Evolutionary conservation across 2,113 vertebrate species (phyloP).

Genomic region (Ellobius talpinus): DNA sequence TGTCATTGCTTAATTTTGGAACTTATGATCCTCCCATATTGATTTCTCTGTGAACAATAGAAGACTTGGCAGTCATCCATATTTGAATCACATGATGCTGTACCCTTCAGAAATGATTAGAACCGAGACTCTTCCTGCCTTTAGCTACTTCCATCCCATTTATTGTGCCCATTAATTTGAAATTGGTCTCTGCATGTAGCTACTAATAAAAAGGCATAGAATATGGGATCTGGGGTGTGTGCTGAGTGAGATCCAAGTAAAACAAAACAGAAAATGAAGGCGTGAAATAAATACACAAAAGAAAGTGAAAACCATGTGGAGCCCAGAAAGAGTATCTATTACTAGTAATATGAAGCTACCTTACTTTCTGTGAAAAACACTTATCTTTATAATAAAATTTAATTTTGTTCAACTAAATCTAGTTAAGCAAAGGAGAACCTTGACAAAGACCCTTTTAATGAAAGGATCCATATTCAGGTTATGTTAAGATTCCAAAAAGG

Average conservation of each 20-base stretch:
- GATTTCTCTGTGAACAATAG: slow-evolving; percentile 52
- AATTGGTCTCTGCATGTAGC: slow-evolving; percentile 67
- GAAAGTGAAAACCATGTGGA: slow-evolving; percentile 20
- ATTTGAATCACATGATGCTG: slow-evolving; percentile 15
- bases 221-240: not conserved
- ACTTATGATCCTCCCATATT: slow-evolving; percentile 2
- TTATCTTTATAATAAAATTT: slow-evolving; percentile 40
- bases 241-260: slow-evolving; percentile 54
- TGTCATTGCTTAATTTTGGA: slow-evolving; percentile 39
- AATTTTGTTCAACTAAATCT: slow-evolving; percentile 39
- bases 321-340: not conserved
- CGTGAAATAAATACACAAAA: not conserved
- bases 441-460: slow-evolving; percentile 48
- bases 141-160: slow-evolving; percentile 42
- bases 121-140: slow-evolving; percentile 45
- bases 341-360: slow-evolving; percentile 17
- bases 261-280: slow-evolving; percentile 44
- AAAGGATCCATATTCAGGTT: not conserved
- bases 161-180: slow-evolving; percentile 65
- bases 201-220: slow-evolving; percentile 63
- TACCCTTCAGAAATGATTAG: slow-evolving; percentile 58
- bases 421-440: slow-evolving; percentile 7
- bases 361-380: slow-evolving; percentile 17
- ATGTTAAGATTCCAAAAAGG: slow-evolving; percentile 36
- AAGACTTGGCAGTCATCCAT: not conserved